Evolutionary conservation across 1,140 invertebrate genomes (phyloP).

Genomic region (Drosophila kurseongensis): DNA sequence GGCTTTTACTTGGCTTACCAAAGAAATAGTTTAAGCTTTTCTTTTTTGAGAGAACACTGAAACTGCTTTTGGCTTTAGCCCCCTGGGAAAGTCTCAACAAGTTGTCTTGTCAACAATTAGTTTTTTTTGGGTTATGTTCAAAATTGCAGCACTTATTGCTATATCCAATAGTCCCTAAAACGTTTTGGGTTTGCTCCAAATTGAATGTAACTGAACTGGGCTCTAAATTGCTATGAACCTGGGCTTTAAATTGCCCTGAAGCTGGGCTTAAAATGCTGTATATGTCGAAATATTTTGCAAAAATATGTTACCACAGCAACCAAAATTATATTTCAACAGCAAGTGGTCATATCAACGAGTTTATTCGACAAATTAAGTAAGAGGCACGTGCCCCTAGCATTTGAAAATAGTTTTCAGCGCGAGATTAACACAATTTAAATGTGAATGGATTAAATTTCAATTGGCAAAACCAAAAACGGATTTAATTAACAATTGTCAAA

Average conservation of each 20-base stretch:
- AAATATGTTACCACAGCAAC: constrained; percentile 2
- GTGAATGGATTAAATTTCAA: constrained; percentile 20
- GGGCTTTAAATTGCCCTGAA: constrained; percentile 1
- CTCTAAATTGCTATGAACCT: not conserved
- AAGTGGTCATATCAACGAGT: constrained; percentile 1
- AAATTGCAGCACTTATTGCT: constrained; percentile 4
- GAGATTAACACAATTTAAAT: constrained; percentile 34
- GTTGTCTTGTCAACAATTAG: constrained; percentile 13
- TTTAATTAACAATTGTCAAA: constrained; percentile 67
- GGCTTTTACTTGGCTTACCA: constrained; percentile 22
- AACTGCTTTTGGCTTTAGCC: constrained; percentile 4
- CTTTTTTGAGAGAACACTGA: not conserved
- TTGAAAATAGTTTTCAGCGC: constrained; percentile 6
- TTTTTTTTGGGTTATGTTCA: not conserved
- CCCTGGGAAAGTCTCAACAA: constrained; percentile 21
- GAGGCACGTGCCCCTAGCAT: constrained; percentile 37
- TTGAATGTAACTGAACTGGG: not conserved
- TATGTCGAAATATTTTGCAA: constrained; percentile 2
- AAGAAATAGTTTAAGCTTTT: constrained; percentile 25
- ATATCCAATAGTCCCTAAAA: not conserved
- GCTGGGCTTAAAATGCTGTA: constrained; percentile 5
- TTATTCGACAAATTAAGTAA: constrained; percentile 12
- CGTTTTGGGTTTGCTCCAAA: not conserved
- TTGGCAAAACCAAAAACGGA: constrained; percentile 28
- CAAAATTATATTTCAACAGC: constrained; percentile 4